Evolutionary conservation across 2,113 vertebrate genomes (phyloP).

Genomic region (Rhinolophus ferrumequinum): DNA sequence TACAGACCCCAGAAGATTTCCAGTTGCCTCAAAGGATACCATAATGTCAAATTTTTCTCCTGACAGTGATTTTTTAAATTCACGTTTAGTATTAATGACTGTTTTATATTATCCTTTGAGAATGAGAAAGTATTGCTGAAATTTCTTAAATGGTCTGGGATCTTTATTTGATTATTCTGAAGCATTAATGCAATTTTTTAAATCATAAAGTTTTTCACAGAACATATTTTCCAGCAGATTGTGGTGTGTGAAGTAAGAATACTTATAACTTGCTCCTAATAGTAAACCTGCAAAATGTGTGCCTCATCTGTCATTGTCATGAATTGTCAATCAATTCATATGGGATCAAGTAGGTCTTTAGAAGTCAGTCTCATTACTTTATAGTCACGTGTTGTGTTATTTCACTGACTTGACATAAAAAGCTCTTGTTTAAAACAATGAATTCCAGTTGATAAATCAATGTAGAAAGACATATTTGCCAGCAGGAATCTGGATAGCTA

Average conservation of each 20-base stretch:
- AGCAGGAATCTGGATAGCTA: not conserved
- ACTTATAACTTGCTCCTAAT: not conserved
- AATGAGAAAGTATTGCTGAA: not conserved
- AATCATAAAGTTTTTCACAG: not conserved
- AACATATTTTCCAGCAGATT: not conserved
- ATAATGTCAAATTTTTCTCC: not conserved
- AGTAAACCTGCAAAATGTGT: not conserved
- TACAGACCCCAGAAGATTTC: not conserved
- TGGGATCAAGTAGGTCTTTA: not conserved
- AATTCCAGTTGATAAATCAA: not conserved
- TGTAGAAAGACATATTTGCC: not conserved
- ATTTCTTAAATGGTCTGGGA: not conserved
- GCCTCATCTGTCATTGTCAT: not conserved
- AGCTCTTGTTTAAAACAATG: not conserved
- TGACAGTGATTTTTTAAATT: not conserved
- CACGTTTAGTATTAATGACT: not conserved
- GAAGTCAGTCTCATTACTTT: not conserved
- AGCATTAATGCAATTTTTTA: not conserved
- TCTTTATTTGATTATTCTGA: not conserved
- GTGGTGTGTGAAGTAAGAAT: not conserved
- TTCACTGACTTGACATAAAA: not conserved
- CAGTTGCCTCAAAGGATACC: not conserved
- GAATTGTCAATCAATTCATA: not conserved
- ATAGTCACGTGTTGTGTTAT: not conserved
- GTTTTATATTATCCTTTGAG: not conserved